phyloP scores from a whole-genome alignment of 2,888 invertebrate genomes.

The Phyllotreta cruciferae region DNA sequence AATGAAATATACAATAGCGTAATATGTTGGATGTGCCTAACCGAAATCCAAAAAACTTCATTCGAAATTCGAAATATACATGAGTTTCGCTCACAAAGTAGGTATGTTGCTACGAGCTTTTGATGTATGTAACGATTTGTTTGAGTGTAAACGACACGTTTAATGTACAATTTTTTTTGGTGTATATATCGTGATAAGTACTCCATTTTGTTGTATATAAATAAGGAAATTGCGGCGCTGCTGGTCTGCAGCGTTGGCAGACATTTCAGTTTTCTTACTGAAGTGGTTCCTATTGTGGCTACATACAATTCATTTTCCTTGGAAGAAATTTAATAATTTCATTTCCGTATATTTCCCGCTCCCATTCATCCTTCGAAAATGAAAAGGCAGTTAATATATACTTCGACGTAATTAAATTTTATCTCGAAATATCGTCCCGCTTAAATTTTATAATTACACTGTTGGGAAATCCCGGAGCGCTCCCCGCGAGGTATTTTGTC shows the following conservation, averaged over 20 bases:
- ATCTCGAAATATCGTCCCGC: constrained; percentile 19
- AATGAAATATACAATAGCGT: constrained; percentile 9
- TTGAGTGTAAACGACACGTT: too few species aligned
- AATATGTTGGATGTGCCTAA: constrained; percentile 1
- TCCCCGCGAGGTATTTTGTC: background rate
- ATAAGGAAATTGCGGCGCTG: background rate
- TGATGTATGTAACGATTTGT: too few species aligned
- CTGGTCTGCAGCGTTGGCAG: background rate
- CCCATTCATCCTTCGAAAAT: constrained; percentile 14
- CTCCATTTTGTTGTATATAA: too few species aligned
- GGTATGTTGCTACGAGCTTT: background rate
- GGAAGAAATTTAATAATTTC: constrained; percentile 26
- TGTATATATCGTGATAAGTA: too few species aligned
- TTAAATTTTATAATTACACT: constrained; percentile 24
- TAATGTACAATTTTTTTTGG: too few species aligned
- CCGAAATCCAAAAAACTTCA: constrained; percentile 8
- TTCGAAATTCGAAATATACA: constrained; percentile 2
- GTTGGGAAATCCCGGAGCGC: background rate
- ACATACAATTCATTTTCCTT: constrained; percentile 27
- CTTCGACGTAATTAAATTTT: constrained; percentile 32
- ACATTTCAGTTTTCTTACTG: constrained; percentile 13
- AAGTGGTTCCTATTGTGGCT: constrained; percentile 30
- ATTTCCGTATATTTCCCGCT: constrained; percentile 14
- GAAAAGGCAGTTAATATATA: constrained; percentile 28
- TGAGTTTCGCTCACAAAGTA: constrained; percentile 12